Evolutionary conservation across 2,113 vertebrate genomes (phyloP).

Genomic region (Todiramphus chloris): DNA sequence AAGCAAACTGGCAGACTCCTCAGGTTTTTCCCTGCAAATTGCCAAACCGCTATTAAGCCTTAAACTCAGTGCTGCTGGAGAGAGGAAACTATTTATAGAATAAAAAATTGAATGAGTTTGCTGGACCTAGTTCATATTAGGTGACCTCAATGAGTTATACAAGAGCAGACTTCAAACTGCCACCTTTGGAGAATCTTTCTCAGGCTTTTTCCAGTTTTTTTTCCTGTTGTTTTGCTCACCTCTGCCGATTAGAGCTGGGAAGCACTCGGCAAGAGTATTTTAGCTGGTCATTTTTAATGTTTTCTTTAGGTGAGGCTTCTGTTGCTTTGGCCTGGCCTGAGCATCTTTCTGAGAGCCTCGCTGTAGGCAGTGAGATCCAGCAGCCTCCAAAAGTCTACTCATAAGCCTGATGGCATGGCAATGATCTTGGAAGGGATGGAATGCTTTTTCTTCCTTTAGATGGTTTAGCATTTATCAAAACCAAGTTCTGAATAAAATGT

Average conservation of each 20-base stretch:
- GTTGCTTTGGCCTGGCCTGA: not conserved
- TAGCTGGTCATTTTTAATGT: not conserved
- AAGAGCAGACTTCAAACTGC: slow-evolving; percentile 23
- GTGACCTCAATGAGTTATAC: slow-evolving; percentile 52
- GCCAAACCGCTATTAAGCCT: slow-evolving; percentile 48
- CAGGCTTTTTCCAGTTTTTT: not conserved
- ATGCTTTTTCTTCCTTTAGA: not conserved
- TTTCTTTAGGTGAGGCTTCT: not conserved
- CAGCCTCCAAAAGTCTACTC: not conserved
- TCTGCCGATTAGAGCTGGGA: not conserved
- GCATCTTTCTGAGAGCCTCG: not conserved
- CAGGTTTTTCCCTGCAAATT: slow-evolving; percentile 27
- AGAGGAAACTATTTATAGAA: slow-evolving; percentile 52
- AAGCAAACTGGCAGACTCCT: not conserved
- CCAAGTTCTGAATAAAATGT: not conserved
- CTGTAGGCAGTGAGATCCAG: not conserved
- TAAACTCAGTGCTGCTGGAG: not conserved
- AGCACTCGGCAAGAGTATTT: not conserved
- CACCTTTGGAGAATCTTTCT: not conserved
- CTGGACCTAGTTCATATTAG: not conserved
- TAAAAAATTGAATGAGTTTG: slow-evolving; percentile 30
- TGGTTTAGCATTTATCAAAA: not conserved
- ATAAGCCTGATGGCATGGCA: not conserved
- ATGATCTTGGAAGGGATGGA: not conserved
- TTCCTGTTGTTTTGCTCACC: not conserved